A percentile compares a stretch with the other conserved stretches of the same genome.
phyloP scores from a whole-genome alignment of 2,797 vertebrate genomes.

The Melanotaenia nigrans region DNA sequence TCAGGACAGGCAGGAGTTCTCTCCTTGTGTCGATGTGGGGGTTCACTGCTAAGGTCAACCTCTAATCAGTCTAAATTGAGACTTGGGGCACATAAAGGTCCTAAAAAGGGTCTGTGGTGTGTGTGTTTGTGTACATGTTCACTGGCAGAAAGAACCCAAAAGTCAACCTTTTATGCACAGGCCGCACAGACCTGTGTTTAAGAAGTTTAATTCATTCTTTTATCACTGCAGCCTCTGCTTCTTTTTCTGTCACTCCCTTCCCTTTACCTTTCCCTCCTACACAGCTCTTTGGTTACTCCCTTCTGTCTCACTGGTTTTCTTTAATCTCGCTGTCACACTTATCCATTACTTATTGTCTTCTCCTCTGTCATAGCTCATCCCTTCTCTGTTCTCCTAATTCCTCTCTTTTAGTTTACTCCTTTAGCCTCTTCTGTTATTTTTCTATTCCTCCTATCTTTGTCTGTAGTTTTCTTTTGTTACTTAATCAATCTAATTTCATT shows the following conservation, averaged over 20 bases:
- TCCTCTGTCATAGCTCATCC: not conserved
- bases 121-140: slow-evolving; percentile 24
- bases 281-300: not conserved
- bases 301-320: not conserved
- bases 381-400: not conserved
- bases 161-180: slow-evolving; percentile 15
- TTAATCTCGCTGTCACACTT: not conserved
- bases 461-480: not conserved
- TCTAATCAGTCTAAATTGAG: slow-evolving; percentile 72
- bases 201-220: not conserved
- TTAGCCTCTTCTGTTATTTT: not conserved
- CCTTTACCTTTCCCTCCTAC: not conserved
- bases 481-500: not conserved
- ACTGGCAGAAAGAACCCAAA: slow-evolving; percentile 9
- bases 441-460: not conserved
- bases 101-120: slow-evolving; percentile 23
- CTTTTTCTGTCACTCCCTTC: not conserved
- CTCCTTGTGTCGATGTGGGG: slow-evolving; percentile 36
- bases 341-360: not conserved
- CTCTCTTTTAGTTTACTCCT: not conserved
- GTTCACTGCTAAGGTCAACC: slow-evolving; percentile 69
- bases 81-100: slow-evolving; percentile 43
- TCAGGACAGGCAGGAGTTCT: slow-evolving; percentile 60
- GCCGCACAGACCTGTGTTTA: slow-evolving; percentile 19
- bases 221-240: not conserved